Evolutionary conservation across 2,888 invertebrate genomes (phyloP), one percentile per base, ranked within the genome.

Genomic region (Agrotis puta): DNA sequence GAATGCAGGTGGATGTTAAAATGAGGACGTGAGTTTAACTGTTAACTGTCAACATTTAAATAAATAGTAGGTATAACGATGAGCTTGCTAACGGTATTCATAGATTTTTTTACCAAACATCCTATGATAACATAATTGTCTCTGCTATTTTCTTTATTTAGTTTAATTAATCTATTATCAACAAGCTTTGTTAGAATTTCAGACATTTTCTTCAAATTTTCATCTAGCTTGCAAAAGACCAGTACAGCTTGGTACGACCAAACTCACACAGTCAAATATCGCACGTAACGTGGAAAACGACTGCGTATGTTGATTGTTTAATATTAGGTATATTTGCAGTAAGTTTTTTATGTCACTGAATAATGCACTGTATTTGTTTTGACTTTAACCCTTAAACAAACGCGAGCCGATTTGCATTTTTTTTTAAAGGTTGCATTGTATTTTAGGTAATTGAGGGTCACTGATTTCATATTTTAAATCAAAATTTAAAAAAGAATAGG

Each of bases 1-100:
- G 22, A 13, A 5, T 14, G 22, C 13, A 51, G 5, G 3, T 51
- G 5, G 2, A 51, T 5, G 14, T 53, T 18, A 24, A 9, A 53
- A 53, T 24, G n/a, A 54, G 67, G 51, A 51, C 20, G 27, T 27
- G 43, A 16, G 39, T 51, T 43, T 13, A 51, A 20, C 22, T 3
- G 13, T n/a, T 18, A 39, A 13, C 13, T 5, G 5, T n/a, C n/a
- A 6, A 24, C 27, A 67, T 27, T 9, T 9, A 48, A 4, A n/a
- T 39, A 16, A 39, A 43, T 33, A 27, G 22, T 47, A 13, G 18
- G 1, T 9, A n/a, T 13, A 24, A 53, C 48, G 5, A 70, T 51
- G 64, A 70, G 71, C 64, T 77, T 76, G 62, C 47, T 57, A 64
- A 65, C 47, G 48, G 11, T 65, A 65, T 14, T 65, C 3, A 64